A percentile compares a stretch with the other conserved stretches of the same genome.
Conservation (phyloP, 2,113 vertebrate genomes). For the Tyto alba region DNA sequence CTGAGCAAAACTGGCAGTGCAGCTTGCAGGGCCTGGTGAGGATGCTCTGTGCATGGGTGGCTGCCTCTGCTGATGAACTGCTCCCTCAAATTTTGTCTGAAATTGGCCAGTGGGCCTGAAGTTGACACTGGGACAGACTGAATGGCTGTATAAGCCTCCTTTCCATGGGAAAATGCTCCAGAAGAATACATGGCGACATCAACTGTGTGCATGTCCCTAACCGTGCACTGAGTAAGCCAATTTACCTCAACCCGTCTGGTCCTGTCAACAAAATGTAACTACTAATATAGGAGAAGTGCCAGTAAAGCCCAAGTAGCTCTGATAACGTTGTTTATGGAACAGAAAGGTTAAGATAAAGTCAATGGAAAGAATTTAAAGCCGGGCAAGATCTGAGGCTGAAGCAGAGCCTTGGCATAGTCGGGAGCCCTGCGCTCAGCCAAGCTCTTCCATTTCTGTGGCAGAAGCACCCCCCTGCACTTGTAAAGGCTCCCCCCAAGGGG, state of each 20-base stretch:
- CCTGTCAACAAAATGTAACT: background rate
- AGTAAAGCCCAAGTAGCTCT: background rate
- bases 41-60: background rate
- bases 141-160: background rate
- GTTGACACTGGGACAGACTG: background rate
- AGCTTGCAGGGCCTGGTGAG: background rate
- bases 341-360: slow-evolving; percentile 25
- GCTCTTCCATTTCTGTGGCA: background rate
- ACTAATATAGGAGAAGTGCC: background rate
- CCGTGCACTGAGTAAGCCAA: background rate
- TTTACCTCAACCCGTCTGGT: background rate
- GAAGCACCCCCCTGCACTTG: background rate
- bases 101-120: background rate
- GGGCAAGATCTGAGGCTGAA: background rate
- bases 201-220: background rate
- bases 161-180: slow-evolving; percentile 3
- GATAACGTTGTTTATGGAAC: slow-evolving; percentile 2
- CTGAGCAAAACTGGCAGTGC: background rate
- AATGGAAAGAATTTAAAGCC: background rate
- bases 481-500: background rate
- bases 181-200: background rate
- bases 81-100: background rate
- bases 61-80: background rate
- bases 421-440: background rate
- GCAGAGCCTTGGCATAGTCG: background rate